Evolutionary conservation across 1,140 invertebrate genomes (phyloP).

Genomic region (Drosophila bocki): DNA sequence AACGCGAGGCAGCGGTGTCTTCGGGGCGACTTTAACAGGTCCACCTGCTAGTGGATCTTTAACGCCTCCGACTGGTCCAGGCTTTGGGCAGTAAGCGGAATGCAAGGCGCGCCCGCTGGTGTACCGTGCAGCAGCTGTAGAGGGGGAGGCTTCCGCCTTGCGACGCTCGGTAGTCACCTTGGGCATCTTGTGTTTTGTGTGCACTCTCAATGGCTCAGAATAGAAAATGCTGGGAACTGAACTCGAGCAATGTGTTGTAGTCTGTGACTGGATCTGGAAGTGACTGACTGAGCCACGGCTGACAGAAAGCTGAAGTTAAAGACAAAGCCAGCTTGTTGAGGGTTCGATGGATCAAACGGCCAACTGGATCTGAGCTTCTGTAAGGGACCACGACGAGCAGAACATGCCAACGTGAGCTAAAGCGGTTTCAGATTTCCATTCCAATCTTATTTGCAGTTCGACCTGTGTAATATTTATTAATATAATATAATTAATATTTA

Average conservation of each 20-base stretch:
- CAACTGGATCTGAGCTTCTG: neutral
- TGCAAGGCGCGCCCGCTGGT: neutral
- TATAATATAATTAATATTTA: neutral
- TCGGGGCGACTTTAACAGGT: too few species aligned
- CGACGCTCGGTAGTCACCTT: too few species aligned
- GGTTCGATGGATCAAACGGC: too few species aligned
- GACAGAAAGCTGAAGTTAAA: neutral
- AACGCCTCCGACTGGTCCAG: neutral
- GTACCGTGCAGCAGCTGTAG: neutral
- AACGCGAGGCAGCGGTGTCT: neutral
- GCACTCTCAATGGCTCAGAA: neutral
- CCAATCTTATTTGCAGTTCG: too few species aligned
- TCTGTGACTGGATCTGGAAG: neutral
- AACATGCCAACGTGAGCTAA: too few species aligned
- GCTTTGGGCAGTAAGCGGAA: neutral
- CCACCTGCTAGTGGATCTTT: neutral
- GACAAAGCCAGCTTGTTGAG: neutral
- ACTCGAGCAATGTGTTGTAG: neutral
- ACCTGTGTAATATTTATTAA: too few species aligned
- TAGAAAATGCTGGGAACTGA: neutral
- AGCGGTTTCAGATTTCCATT: too few species aligned
- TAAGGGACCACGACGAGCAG: too few species aligned
- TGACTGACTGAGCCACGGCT: neutral
- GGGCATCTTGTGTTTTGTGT: slow-evolving; percentile 6
- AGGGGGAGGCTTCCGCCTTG: neutral